Conservation (phyloP, 1,140 invertebrate species). For the Penaeus japonicus region DNA sequence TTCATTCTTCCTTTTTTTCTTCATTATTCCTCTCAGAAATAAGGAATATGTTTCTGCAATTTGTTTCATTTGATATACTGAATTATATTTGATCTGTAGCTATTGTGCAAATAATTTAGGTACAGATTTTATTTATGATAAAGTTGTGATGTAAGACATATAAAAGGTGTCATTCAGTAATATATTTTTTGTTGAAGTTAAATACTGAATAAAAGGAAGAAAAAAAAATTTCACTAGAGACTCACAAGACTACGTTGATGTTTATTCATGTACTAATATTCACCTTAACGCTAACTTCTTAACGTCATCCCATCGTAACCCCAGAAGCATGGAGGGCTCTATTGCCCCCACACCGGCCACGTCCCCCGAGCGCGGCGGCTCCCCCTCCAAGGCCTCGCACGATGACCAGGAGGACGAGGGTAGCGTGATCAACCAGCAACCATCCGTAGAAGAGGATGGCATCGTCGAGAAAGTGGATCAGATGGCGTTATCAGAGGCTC, state of each 20-base stretch:
- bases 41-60: too few species aligned
- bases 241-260: too few species aligned
- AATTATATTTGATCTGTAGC: too few species aligned
- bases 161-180: too few species aligned
- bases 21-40: not conserved
- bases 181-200: too few species aligned
- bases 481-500: constrained; percentile 10
- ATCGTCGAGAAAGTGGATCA: constrained; percentile 29
- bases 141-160: too few species aligned
- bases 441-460: constrained; percentile 39
- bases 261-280: not conserved
- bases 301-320: not conserved
- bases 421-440: constrained; percentile 32
- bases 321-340: constrained; percentile 44
- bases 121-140: too few species aligned
- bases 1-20: not conserved
- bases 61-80: too few species aligned
- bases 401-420: not conserved
- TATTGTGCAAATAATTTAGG: too few species aligned
- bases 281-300: not conserved
- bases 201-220: too few species aligned
- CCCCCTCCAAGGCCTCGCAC: constrained; percentile 25
- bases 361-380: constrained; percentile 29
- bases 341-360: constrained; percentile 58
- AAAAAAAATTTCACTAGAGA: too few species aligned